Conservation (phyloP, 2,888 invertebrate genomes). For the Amphipyra berbera region DNA sequence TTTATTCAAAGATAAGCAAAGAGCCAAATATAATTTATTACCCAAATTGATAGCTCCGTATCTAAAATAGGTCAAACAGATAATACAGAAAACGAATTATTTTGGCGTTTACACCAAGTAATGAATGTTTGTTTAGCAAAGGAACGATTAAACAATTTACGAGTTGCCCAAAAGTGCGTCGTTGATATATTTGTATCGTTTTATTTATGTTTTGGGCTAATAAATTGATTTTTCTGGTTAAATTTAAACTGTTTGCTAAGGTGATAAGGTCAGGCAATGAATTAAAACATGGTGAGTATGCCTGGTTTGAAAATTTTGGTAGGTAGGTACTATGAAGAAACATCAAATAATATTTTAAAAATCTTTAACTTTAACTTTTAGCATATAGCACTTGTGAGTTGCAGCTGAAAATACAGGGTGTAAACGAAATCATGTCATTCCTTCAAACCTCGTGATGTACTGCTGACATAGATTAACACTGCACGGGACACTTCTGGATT, state of each 20-base stretch:
- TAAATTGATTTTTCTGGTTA: slow-evolving; percentile 34
- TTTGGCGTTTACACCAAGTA: slow-evolving; percentile 57
- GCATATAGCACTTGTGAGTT: not conserved
- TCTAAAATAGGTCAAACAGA: slow-evolving; percentile 65
- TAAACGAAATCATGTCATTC: too few relatives aligned
- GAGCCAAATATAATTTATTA: slow-evolving; percentile 52
- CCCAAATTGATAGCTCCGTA: slow-evolving; percentile 56
- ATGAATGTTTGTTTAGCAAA: slow-evolving; percentile 56
- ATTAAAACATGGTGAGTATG: not conserved
- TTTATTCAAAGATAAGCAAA: slow-evolving; percentile 35
- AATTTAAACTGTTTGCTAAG: slow-evolving; percentile 12
- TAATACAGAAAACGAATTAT: slow-evolving; percentile 65
- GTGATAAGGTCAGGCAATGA: slow-evolving; percentile 9
- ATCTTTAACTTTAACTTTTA: too few relatives aligned
- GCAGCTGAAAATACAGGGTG: too few relatives aligned
- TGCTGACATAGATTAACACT: too few relatives aligned
- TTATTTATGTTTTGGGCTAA: slow-evolving; percentile 37
- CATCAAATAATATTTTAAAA: too few relatives aligned
- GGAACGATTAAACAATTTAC: slow-evolving; percentile 59
- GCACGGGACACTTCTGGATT: too few relatives aligned
- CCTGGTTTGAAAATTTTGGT: too few relatives aligned
- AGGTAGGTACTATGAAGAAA: too few relatives aligned
- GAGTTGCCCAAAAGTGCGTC: slow-evolving; percentile 44
- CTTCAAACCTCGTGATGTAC: too few relatives aligned
- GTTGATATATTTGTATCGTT: slow-evolving; percentile 47